Evolutionary conservation across 2,797 vertebrate species (phyloP).

Genomic region (Octomys mimax): DNA sequence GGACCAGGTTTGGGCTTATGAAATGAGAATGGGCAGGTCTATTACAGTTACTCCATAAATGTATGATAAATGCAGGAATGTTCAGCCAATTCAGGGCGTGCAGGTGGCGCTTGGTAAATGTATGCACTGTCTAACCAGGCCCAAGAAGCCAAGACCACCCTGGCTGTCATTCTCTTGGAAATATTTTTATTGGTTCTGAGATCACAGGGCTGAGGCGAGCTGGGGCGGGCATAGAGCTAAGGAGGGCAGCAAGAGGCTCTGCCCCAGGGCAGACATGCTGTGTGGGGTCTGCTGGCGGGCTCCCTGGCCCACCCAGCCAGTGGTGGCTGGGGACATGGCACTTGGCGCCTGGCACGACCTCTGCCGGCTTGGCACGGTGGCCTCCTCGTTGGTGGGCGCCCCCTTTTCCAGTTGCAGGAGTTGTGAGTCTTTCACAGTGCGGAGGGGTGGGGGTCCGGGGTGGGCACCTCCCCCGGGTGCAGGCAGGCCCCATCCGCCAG

Average conservation of each 20-base stretch:
- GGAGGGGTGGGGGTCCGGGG: constrained; percentile 88
- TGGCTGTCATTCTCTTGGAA: constrained; percentile 42
- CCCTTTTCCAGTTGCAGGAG: constrained; percentile 89
- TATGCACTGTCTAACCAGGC: neutral
- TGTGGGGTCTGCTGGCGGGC: constrained; percentile 76
- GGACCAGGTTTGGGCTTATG: neutral
- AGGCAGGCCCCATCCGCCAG: constrained; percentile 86
- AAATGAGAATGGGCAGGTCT: neutral
- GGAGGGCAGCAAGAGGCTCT: constrained; percentile 64
- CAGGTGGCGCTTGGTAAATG: neutral
- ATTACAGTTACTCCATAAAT: neutral
- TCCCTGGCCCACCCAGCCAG: constrained; percentile 77
- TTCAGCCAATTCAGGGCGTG: neutral
- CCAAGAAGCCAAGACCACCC: constrained; percentile 44
- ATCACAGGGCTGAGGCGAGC: constrained; percentile 79
- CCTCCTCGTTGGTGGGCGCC: constrained; percentile 74
- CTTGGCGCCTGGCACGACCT: constrained; percentile 74
- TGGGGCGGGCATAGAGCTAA: constrained; percentile 74
- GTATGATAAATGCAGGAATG: neutral
- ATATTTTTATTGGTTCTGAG: constrained; percentile 83
- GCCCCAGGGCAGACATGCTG: constrained; percentile 77
- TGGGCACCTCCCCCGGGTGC: constrained; percentile 85
- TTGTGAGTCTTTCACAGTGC: constrained; percentile 91
- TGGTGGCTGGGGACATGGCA: constrained; percentile 68
- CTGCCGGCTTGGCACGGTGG: constrained; percentile 76